Percentiles rank a stretch among this genome's conserved stretches.
These are phyloP conservation scores for Zaprionus ornatus DNA, from an alignment of 1,140 invertebrate species.

Conservation along the genomic window DNA sequence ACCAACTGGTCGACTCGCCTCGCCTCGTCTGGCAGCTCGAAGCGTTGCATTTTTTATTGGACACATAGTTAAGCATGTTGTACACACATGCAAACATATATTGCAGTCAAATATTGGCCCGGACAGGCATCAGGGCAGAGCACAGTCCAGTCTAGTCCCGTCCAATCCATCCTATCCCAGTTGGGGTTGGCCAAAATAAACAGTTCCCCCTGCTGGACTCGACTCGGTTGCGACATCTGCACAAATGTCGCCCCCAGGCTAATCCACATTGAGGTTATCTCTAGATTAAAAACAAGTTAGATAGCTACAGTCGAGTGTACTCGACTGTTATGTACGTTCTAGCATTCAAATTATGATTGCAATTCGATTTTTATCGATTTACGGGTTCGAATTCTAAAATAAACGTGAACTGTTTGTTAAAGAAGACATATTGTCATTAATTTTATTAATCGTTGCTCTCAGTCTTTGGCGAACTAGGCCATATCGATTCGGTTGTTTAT, in stretches of 20 bases:
- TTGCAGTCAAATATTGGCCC: not conserved
- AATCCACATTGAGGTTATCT: not conserved
- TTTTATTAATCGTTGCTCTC: too few species aligned
- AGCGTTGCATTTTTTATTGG: conserved; percentile 70
- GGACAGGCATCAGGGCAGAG: not conserved
- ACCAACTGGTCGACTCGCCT: conserved; percentile 14
- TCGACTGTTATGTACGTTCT: too few species aligned
- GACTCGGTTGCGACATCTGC: not conserved
- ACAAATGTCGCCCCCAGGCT: not conserved
- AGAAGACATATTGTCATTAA: too few species aligned
- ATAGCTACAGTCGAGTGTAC: too few species aligned
- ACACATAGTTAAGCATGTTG: conserved; percentile 70
- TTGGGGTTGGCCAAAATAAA: conserved; percentile 5
- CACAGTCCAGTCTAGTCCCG: not conserved
- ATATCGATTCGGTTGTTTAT: too few species aligned
- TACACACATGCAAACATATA: conserved; percentile 19
- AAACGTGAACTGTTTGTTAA: too few species aligned
- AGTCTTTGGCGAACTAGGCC: too few species aligned
- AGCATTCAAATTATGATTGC: too few species aligned
- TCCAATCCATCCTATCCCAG: not conserved
- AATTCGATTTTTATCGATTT: too few species aligned
- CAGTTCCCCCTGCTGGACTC: not conserved
- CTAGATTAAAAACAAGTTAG: conserved; percentile 1
- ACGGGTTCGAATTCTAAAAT: too few species aligned
- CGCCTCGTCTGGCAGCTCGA: conserved; percentile 51